Evolutionary conservation across 1,140 invertebrate species (phyloP), one percentile per base, ranked within the genome.

Genomic region (Neelides sp.): DNA sequence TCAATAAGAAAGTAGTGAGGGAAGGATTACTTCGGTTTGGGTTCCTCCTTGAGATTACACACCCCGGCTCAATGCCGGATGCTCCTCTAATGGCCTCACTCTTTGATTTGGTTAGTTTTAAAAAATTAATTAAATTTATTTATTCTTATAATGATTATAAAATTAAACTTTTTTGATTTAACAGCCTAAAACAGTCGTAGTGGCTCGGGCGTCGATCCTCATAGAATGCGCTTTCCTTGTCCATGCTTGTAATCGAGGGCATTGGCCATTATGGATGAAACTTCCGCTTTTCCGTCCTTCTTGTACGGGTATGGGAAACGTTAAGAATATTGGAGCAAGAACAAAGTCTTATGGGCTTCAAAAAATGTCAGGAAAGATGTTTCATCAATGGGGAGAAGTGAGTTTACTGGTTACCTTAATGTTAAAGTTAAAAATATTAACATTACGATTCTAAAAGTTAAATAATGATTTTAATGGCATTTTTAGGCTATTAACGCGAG

Each of bases 311-410:
- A 52, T 57, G 15, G 15, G n/a, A 26, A 47, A 19, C 22, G 42
- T 28, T 32, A 61, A 58, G 41, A 35, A 52, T 4, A 28, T 35
- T 4, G 52, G 48, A 13, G 12, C 26, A 7, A 39, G 53, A n/a
- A 43, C 59, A 5, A 50, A 47, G 15, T 61, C 82, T 2, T 78
- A 90, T 49, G 73, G 82, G n/a, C 66, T 94, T 42, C 92, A 98
- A 69, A 73, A 88, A 50, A 75, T 85, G 17, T 92, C 93, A 30
- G 94, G 93, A 8, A 87, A 93, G 71, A 78, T 96, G 71, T 98
- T 98, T 67, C 91, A 95, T 67, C 85, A 89, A 64, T 96, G 92
- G 92, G 92, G 84, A 45, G 88, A 95, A 73, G 89, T 90, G 73
- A 69, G 58, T 57, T 27, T n/a, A n/a, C n/a, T n/a, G n/a, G n/a